Conservation (phyloP, 2,888 invertebrate species). For the Cosmia trapezina region DNA sequence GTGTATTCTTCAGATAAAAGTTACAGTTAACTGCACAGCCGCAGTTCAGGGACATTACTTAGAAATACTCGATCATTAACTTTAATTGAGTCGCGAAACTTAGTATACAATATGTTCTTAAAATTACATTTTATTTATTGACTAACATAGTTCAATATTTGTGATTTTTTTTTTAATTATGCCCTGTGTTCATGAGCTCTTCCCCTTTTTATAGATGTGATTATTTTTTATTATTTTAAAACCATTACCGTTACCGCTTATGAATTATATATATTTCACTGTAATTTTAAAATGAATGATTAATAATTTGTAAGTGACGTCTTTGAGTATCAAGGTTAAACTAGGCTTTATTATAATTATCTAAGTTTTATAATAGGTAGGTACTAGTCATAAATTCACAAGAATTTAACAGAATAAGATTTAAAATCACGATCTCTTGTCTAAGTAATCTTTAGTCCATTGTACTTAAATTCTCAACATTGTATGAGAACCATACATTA, state of each 20-base stretch:
- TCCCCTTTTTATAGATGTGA: too few relatives aligned
- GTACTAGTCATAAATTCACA: conserved; percentile 2
- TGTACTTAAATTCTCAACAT: conserved; percentile 43
- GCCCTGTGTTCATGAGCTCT: not conserved
- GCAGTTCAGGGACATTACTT: too few relatives aligned
- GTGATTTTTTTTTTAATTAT: not conserved
- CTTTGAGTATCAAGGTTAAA: not conserved
- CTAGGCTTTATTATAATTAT: not conserved
- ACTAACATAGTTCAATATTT: too few relatives aligned
- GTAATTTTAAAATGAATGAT: not conserved
- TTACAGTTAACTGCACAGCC: too few relatives aligned
- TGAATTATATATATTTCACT: too few relatives aligned
- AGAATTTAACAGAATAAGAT: conserved; percentile 1
- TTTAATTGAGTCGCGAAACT: not conserved
- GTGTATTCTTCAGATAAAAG: not conserved
- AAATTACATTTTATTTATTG: too few relatives aligned
- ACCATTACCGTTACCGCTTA: too few relatives aligned
- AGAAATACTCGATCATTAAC: not conserved
- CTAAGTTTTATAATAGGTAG: not conserved
- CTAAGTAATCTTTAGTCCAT: conserved; percentile 14
- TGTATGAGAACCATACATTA: conserved; percentile 24
- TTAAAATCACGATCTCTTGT: conserved; percentile 11
- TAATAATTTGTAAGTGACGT: too few relatives aligned
- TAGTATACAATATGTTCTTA: not conserved
- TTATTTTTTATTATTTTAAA: too few relatives aligned